A percentile compares a stretch with the other conserved stretches of the same genome.
Evolutionary conservation across 1,140 invertebrate genomes (phyloP).

Genomic region (Saccostrea echinata): DNA sequence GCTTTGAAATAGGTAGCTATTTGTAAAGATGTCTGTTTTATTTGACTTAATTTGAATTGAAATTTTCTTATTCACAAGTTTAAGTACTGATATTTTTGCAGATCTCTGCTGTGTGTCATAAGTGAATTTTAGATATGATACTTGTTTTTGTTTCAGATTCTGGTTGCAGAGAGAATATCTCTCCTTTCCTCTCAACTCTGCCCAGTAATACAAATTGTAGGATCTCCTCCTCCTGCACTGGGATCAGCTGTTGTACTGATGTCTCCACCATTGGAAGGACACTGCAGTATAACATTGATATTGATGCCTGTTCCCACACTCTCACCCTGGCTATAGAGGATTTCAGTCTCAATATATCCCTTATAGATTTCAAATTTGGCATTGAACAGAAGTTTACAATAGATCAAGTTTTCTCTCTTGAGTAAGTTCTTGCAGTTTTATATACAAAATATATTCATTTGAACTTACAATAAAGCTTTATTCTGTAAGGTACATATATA

Average conservation of each 20-base stretch:
- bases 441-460: neutral
- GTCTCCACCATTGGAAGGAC: conserved; percentile 54
- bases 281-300: conserved; percentile 51
- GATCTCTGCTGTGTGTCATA: neutral
- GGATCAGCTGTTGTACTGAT: conserved; percentile 57
- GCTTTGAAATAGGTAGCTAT: conserved; percentile 40
- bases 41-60: neutral
- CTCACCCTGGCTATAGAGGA: conserved; percentile 61
- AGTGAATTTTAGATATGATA: neutral
- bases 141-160: conserved; percentile 9
- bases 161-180: neutral
- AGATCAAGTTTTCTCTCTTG: conserved; percentile 14
- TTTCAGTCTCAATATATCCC: conserved; percentile 46
- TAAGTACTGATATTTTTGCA: neutral
- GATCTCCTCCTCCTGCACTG: conserved; percentile 52
- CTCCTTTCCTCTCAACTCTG: conserved; percentile 48
- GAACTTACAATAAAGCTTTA: neutral
- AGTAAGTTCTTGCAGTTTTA: conserved; percentile 19
- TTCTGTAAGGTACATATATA: neutral
- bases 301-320: conserved; percentile 58
- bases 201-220: conserved; percentile 56
- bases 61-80: neutral
- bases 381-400: conserved; percentile 33
- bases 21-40: neutral
- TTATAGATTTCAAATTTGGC: conserved; percentile 39